Conservation (phyloP, 1,140 invertebrate species). For the Ceratosolen solmsi region DNA sequence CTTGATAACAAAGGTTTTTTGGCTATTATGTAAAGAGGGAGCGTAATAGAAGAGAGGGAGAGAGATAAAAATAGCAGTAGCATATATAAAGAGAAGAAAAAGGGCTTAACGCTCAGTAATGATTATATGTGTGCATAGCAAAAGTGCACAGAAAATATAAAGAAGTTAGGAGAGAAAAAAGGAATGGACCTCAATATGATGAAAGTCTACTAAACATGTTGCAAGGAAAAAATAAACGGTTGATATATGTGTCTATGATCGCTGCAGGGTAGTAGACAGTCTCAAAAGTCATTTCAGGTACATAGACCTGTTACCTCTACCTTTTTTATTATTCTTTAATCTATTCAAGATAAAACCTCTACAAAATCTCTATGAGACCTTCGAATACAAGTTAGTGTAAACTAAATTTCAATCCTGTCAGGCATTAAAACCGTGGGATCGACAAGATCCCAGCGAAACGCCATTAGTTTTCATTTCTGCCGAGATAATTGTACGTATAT, state of each 20-base stretch:
- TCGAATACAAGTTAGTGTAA: too few relatives aligned
- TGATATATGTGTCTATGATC: constrained; percentile 5
- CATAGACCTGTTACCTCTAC: constrained; percentile 25
- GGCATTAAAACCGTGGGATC: too few relatives aligned
- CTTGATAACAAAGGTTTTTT: neutral
- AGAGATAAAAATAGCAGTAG: neutral
- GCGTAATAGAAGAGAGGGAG: neutral
- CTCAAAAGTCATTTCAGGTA: constrained; percentile 45
- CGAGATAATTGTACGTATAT: too few relatives aligned
- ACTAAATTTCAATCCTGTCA: too few relatives aligned
- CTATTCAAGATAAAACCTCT: neutral
- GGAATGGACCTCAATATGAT: neutral
- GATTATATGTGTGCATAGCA: constrained; percentile 49
- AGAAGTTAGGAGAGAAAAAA: constrained; percentile 23
- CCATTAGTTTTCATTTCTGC: too few relatives aligned
- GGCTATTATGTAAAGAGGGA: neutral
- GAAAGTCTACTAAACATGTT: neutral
- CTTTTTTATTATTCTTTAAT: neutral
- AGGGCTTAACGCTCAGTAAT: constrained; percentile 33
- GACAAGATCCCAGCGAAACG: too few relatives aligned
- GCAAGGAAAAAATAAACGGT: constrained; percentile 10
- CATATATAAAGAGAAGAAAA: constrained; percentile 9
- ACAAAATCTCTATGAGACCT: too few relatives aligned
- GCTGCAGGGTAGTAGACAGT: constrained; percentile 19
- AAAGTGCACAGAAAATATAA: constrained; percentile 47